A percentile compares a stretch with the other conserved stretches of the same genome.
These are phyloP conservation scores for Ciconia maguari DNA, from an alignment of 2,113 vertebrate species.

Conservation along the genomic window DNA sequence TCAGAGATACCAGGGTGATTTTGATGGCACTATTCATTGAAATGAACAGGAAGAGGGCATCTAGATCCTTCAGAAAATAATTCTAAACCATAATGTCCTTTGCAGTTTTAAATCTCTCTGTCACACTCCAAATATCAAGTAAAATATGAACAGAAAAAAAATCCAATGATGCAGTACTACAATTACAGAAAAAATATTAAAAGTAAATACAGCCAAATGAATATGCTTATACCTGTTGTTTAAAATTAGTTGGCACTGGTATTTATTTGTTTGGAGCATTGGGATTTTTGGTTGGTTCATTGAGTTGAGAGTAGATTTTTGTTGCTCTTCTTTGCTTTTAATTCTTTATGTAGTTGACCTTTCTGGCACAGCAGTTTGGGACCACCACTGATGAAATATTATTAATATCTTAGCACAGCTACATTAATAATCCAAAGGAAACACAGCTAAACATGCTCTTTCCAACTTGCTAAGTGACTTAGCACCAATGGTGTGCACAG, in stretches of 20 bases:
- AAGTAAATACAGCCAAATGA: background rate
- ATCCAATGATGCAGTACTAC: background rate
- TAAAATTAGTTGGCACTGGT: background rate
- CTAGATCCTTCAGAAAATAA: background rate
- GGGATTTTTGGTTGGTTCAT: background rate
- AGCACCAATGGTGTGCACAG: background rate
- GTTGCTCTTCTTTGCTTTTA: background rate
- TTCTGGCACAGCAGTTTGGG: conserved; percentile 60
- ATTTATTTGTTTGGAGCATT: background rate
- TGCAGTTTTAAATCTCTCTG: background rate
- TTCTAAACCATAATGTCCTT: background rate
- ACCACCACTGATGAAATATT: conserved; percentile 57
- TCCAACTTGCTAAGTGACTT: conserved; percentile 26
- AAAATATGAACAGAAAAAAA: background rate
- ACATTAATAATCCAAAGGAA: conserved; percentile 71
- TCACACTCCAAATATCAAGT: background rate
- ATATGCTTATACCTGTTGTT: background rate
- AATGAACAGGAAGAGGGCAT: background rate
- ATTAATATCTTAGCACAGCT: conserved; percentile 65
- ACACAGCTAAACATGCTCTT: conserved; percentile 51
- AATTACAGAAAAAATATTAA: background rate
- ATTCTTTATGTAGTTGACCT: conserved; percentile 60
- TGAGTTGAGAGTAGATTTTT: background rate
- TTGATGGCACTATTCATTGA: background rate
- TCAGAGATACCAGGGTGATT: background rate